phyloP scores from a whole-genome alignment of 2,113 vertebrate genomes.

The Heptranchias perlo region DNA sequence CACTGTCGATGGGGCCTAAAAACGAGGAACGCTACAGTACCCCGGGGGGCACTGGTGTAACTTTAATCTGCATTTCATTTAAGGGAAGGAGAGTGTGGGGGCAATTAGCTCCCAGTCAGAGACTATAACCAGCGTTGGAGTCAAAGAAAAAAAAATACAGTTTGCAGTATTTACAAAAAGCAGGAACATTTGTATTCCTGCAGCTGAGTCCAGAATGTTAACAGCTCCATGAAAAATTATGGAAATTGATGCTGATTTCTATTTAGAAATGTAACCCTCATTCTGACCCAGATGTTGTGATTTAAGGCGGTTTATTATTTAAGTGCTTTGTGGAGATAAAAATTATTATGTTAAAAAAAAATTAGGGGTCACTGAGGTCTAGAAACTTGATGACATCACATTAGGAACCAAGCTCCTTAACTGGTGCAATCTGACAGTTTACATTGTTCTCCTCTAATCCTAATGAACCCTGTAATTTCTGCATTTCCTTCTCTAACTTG shows the following conservation, averaged over 20 bases:
- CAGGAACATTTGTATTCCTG: not conserved
- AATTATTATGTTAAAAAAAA: conserved; percentile 1
- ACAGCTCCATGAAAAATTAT: conserved; percentile 20
- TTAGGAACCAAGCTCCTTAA: not conserved
- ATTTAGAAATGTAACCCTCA: not conserved
- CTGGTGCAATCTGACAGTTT: conserved; percentile 7
- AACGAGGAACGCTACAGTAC: not conserved
- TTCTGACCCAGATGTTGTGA: conserved; percentile 26
- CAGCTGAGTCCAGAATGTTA: not conserved
- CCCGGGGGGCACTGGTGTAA: not conserved
- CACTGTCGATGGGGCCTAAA: not conserved
- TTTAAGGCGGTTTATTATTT: conserved; percentile 12
- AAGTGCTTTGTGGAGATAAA: conserved; percentile 13
- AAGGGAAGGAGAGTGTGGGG: not conserved
- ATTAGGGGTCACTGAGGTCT: not conserved
- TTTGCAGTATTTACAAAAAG: conserved; percentile 22
- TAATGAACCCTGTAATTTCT: conserved; percentile 37
- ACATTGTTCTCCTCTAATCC: not conserved
- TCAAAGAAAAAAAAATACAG: not conserved
- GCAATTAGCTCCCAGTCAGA: conserved; percentile 8
- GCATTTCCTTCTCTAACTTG: not conserved
- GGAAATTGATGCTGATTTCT: conserved; percentile 33
- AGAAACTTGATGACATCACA: not conserved
- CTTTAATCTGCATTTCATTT: conserved; percentile 28
- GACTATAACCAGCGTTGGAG: not conserved